Percentiles rank a stretch among this genome's conserved stretches.
Conservation (phyloP, 2,888 invertebrate genomes). For the Torymus texanus region DNA sequence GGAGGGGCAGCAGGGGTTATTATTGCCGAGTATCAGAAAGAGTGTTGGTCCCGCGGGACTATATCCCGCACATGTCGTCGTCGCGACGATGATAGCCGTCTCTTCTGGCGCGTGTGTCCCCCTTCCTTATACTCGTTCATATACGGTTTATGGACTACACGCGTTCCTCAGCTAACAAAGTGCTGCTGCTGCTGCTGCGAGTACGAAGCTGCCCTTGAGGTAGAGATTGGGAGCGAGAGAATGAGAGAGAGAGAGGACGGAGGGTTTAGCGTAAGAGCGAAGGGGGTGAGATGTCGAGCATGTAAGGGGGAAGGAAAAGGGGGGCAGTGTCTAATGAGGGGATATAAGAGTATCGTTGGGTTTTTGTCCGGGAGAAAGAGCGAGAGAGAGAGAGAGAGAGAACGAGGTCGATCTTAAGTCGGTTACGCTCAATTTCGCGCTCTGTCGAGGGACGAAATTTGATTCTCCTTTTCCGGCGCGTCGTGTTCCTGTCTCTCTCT, state of each 20-base stretch:
- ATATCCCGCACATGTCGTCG: constrained; percentile 12
- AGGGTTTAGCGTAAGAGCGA: not conserved
- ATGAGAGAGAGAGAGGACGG: not conserved
- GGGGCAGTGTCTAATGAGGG: constrained; percentile 48
- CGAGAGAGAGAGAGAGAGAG: too few relatives aligned
- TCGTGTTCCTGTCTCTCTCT: not conserved
- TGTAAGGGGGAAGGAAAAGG: constrained; percentile 4
- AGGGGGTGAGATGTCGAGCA: too few relatives aligned
- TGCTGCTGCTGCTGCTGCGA: not conserved
- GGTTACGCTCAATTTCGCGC: constrained; percentile 59
- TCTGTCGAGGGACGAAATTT: constrained; percentile 52
- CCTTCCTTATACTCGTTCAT: not conserved
- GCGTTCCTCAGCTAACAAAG: constrained; percentile 7
- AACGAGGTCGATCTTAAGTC: constrained; percentile 56
- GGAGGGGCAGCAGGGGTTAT: constrained; percentile 3
- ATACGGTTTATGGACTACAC: too few relatives aligned
- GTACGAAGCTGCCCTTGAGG: constrained; percentile 34
- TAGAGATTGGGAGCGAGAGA: not conserved
- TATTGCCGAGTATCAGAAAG: constrained; percentile 42
- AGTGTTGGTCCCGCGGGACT: constrained; percentile 31
- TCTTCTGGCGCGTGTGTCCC: not conserved
- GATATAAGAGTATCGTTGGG: constrained; percentile 52
- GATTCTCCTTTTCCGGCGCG: constrained; percentile 40
- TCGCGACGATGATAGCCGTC: constrained; percentile 1
- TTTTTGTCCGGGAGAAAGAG: constrained; percentile 1